A percentile compares a stretch with the other conserved stretches of the same genome.
These are phyloP conservation scores for Phaethon lepturus DNA, from an alignment of 2,113 vertebrate genomes.

Conservation along the genomic window DNA sequence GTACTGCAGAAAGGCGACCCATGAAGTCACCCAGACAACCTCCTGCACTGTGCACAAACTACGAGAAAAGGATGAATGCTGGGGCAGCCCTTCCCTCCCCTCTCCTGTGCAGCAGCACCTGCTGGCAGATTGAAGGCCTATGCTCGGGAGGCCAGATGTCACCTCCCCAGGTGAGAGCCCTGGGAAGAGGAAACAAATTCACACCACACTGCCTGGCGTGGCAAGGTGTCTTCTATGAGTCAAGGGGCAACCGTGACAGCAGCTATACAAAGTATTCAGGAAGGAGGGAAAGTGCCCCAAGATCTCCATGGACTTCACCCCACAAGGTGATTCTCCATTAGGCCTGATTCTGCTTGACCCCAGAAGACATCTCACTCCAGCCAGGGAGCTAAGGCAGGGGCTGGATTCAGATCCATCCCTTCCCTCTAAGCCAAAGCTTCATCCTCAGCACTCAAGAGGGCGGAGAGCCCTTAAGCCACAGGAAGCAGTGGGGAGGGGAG, in stretches of 20 bases:
- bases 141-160: background rate
- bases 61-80: background rate
- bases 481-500: background rate
- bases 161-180: background rate
- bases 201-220: background rate
- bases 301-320: background rate
- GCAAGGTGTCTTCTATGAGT: background rate
- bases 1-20: slow-evolving; percentile 70
- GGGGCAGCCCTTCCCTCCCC: background rate
- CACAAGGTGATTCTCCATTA: background rate
- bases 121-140: background rate
- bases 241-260: background rate
- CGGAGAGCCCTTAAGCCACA: background rate
- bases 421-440: background rate
- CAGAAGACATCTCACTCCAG: background rate
- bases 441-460: background rate
- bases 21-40: background rate
- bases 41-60: background rate
- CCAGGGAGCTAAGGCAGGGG: background rate
- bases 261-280: background rate
- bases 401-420: background rate
- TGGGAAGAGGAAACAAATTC: background rate
- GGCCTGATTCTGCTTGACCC: background rate
- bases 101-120: background rate
- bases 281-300: background rate